Percentiles rank a stretch among this genome's conserved stretches.
Evolutionary conservation across 2,888 invertebrate genomes (phyloP).

Genomic region (Melinopterus prodromus): DNA sequence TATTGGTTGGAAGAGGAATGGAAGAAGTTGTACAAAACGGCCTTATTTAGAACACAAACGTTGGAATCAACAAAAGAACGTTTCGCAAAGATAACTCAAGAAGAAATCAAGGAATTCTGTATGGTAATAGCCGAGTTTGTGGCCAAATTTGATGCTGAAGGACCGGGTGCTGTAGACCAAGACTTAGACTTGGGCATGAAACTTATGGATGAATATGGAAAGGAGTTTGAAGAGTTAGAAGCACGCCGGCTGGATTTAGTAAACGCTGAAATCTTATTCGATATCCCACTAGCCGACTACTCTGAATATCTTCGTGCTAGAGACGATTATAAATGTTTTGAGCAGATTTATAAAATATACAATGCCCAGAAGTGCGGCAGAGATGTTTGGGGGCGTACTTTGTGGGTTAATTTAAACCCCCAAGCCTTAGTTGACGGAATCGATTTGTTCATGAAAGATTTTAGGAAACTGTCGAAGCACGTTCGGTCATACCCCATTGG

Average conservation of each 20-base stretch:
- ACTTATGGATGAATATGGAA: conserved; percentile 75
- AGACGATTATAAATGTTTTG: conserved; percentile 72
- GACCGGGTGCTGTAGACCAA: conserved; percentile 82
- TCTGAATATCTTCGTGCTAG: conserved; percentile 74
- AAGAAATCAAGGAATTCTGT: conserved; percentile 76
- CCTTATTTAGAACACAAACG: conserved; percentile 73
- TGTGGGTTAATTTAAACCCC: conserved; percentile 89
- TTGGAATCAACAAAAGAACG: conserved; percentile 84
- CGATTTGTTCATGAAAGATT: conserved; percentile 82
- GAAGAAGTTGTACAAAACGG: conserved; percentile 73
- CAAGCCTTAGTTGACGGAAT: conserved; percentile 85
- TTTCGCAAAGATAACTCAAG: conserved; percentile 82
- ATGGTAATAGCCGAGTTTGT: conserved; percentile 72
- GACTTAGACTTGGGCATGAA: conserved; percentile 78
- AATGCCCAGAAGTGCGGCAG: conserved; percentile 79
- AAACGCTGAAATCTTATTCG: conserved; percentile 86
- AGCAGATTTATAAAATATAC: conserved; percentile 79
- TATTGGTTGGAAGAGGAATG: conserved; percentile 73
- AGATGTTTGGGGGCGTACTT: conserved; percentile 84
- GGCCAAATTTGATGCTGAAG: conserved; percentile 75
- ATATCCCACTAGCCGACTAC: conserved; percentile 86
- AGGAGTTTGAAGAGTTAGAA: conserved; percentile 74
- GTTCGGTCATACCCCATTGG: conserved; percentile 70
- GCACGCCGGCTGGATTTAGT: conserved; percentile 68
- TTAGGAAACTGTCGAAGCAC: conserved; percentile 75